Evolutionary conservation across 2,113 vertebrate species (phyloP).

Genomic region (Antechinus stuartii): DNA sequence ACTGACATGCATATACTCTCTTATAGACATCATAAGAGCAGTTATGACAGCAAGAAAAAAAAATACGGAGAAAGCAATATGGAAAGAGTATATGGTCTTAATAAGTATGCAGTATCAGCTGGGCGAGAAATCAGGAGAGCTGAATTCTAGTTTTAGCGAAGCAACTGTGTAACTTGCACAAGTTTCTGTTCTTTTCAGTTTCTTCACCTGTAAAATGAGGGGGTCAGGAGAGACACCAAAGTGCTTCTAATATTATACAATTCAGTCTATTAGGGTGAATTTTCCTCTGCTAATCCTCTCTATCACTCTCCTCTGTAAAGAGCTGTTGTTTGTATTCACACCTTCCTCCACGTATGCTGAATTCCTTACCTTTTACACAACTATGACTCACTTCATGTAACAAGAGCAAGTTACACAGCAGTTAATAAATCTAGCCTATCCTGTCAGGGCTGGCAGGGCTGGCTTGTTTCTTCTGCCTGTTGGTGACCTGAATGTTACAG

Average conservation of each 20-base stretch:
- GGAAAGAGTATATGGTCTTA: neutral
- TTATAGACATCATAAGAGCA: neutral
- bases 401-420: conserved; percentile 49
- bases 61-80: neutral
- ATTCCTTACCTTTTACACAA: conserved; percentile 11
- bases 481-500: conserved; percentile 51
- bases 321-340: conserved; percentile 31
- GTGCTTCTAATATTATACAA: neutral
- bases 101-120: neutral
- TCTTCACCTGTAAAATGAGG: neutral
- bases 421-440: conserved; percentile 19
- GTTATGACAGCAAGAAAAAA: neutral
- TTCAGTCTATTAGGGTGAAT: neutral
- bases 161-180: neutral
- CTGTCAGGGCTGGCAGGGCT: neutral
- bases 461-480: conserved; percentile 43
- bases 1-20: neutral
- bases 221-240: neutral
- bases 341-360: neutral
- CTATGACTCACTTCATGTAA: conserved; percentile 48
- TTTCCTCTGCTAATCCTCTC: neutral
- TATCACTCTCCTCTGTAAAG: neutral
- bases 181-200: neutral
- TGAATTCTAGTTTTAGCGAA: neutral
- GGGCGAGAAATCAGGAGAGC: neutral